A percentile compares a stretch with the other conserved stretches of the same genome.
phyloP scores from a whole-genome alignment of 2,797 vertebrate species.

The Hozukius guyotensis region DNA sequence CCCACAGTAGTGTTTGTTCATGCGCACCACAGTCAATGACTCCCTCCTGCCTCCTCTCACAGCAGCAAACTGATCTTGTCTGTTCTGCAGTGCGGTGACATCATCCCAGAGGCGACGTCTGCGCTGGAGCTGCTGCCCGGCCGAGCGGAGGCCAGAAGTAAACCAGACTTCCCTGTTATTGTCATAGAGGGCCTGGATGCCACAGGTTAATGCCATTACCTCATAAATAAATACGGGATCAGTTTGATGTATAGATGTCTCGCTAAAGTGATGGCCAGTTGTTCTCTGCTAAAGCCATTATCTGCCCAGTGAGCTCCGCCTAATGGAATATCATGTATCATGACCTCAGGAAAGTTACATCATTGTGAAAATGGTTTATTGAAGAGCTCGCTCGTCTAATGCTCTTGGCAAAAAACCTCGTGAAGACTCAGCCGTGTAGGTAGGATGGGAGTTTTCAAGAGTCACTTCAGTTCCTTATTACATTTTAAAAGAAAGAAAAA shows the following conservation, averaged over 20 bases:
- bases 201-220: slow-evolving; percentile 87
- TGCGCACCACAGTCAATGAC: slow-evolving; percentile 14
- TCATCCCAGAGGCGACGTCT: slow-evolving; percentile 87
- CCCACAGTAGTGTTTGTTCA: slow-evolving; percentile 10
- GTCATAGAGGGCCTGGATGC: slow-evolving; percentile 94
- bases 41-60: slow-evolving; percentile 32
- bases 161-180: slow-evolving; percentile 86
- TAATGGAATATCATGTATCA: slow-evolving; percentile 72
- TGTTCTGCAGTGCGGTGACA: slow-evolving; percentile 82
- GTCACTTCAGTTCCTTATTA: neutral
- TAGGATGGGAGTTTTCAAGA: slow-evolving; percentile 17
- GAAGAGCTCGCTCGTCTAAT: slow-evolving; percentile 45
- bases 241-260: slow-evolving; percentile 69
- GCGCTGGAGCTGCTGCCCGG: slow-evolving; percentile 83
- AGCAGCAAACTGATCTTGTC: slow-evolving; percentile 44
- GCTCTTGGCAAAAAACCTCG: slow-evolving; percentile 33
- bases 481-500: neutral
- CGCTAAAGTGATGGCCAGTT: slow-evolving; percentile 47
- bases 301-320: slow-evolving; percentile 44
- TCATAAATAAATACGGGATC: slow-evolving; percentile 60
- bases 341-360: slow-evolving; percentile 72
- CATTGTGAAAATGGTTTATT: slow-evolving; percentile 59
- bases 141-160: slow-evolving; percentile 64
- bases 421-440: slow-evolving; percentile 2
- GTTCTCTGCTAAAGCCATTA: slow-evolving; percentile 68